Evolutionary conservation across 2,113 vertebrate genomes (phyloP).

Genomic region (Coturnix japonica): DNA sequence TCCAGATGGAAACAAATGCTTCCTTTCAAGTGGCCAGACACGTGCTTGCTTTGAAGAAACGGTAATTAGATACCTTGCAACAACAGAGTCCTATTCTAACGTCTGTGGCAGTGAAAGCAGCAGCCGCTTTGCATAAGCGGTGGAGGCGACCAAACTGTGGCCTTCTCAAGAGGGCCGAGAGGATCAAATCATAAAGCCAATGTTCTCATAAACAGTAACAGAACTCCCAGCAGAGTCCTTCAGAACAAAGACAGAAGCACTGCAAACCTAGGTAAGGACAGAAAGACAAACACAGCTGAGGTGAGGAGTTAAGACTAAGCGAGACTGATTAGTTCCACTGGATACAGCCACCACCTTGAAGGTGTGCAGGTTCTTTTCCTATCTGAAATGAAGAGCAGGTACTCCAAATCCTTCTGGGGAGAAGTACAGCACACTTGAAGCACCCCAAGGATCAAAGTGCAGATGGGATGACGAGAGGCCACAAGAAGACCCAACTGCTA

Average conservation of each 20-base stretch:
- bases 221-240: not conserved
- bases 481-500: not conserved
- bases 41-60: constrained; percentile 40
- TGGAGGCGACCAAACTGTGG: not conserved
- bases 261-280: not conserved
- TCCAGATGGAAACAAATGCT: constrained; percentile 42
- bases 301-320: not conserved
- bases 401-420: not conserved
- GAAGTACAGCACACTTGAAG: not conserved
- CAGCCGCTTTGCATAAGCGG: not conserved
- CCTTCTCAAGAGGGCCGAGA: not conserved
- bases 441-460: not conserved
- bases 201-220: not conserved
- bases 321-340: not conserved
- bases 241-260: accelerated
- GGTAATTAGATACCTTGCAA: constrained; percentile 47
- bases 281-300: not conserved
- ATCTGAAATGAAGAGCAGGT: not conserved
- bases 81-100: constrained; percentile 12
- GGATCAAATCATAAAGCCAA: not conserved
- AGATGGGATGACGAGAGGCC: not conserved
- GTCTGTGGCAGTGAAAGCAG: not conserved
- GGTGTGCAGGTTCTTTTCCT: not conserved
- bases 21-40: constrained; percentile 41
- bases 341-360: not conserved